phyloP scores from a whole-genome alignment of 2,113 vertebrate species.

The Bungarus multicinctus region DNA sequence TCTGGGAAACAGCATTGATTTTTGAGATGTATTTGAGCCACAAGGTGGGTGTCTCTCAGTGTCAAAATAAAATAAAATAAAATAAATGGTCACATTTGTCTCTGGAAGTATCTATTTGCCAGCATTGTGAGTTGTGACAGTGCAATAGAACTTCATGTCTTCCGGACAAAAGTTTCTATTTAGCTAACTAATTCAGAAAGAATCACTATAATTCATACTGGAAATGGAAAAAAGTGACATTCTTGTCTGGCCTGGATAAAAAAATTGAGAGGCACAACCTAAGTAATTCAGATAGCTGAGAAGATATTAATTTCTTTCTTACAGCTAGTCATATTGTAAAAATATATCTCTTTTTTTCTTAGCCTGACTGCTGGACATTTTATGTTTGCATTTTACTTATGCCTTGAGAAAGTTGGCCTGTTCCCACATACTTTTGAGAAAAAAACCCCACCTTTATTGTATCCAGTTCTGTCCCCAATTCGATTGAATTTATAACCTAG shows the following conservation, averaged over 20 bases:
- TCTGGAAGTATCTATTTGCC: constrained; percentile 36
- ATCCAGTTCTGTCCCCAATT: no score
- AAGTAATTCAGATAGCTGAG: constrained; percentile 30
- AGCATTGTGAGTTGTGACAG: constrained; percentile 46
- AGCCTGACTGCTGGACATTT: neutral
- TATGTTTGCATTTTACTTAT: neutral
- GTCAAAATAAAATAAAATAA: neutral
- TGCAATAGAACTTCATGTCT: constrained; percentile 47
- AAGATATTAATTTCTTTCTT: constrained; percentile 31
- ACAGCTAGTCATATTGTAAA: neutral
- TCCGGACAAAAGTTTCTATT: constrained; percentile 54
- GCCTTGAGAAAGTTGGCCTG: neutral
- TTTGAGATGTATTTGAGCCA: constrained; percentile 30
- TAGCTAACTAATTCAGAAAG: constrained; percentile 53
- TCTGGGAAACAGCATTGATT: constrained; percentile 40
- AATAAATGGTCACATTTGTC: constrained; percentile 28
- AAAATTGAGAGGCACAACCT: constrained; percentile 6
- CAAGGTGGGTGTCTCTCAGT: constrained; percentile 4
- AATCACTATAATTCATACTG: constrained; percentile 45
- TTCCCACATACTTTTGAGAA: neutral
- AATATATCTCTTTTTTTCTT: neutral
- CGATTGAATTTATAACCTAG: neutral
- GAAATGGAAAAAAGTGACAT: constrained; percentile 28
- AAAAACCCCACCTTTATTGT: neutral
- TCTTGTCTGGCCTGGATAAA: constrained; percentile 28